These are phyloP conservation scores for Andrena hattorfiana DNA, from an alignment of 2,888 invertebrate genomes.

Conservation along the genomic window DNA sequence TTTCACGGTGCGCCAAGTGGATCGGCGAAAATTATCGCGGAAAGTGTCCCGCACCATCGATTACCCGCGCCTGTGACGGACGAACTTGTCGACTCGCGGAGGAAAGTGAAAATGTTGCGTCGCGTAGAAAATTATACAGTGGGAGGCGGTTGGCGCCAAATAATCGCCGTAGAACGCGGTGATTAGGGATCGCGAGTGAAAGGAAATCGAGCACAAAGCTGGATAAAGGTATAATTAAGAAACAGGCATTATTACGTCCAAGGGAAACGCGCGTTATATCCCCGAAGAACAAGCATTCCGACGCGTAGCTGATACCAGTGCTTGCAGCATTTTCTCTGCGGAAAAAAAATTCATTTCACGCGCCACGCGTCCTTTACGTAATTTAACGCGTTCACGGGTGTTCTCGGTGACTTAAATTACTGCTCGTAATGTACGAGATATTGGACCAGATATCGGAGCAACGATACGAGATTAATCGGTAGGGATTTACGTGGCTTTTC, in stretches of 20 bases:
- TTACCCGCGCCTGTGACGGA: not conserved
- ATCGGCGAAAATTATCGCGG: not conserved
- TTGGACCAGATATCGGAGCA: not conserved
- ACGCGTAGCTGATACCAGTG: not conserved
- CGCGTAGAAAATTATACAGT: conserved; percentile 5
- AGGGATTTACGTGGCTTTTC: not conserved
- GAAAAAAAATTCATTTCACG: not conserved
- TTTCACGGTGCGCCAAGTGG: not conserved
- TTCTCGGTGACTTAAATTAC: not conserved
- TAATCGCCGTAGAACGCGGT: conserved; percentile 49
- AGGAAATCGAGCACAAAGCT: conserved; percentile 53
- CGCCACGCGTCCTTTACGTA: not conserved
- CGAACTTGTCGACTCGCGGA: not conserved
- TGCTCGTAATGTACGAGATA: not conserved
- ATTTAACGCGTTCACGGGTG: not conserved
- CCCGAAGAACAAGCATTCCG: not conserved
- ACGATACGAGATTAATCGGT: not conserved
- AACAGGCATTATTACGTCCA: conserved; percentile 2
- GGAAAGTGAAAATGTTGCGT: conserved; percentile 38
- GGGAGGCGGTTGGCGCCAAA: conserved; percentile 46
- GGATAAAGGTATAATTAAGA: conserved; percentile 62
- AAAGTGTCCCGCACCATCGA: not conserved
- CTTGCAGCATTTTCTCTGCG: conserved; percentile 2
- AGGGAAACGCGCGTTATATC: not conserved
- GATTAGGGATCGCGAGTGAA: conserved; percentile 60